Evolutionary conservation across 2,113 vertebrate genomes (phyloP).

Genomic region (Leptobrachium ailaonicum): DNA sequence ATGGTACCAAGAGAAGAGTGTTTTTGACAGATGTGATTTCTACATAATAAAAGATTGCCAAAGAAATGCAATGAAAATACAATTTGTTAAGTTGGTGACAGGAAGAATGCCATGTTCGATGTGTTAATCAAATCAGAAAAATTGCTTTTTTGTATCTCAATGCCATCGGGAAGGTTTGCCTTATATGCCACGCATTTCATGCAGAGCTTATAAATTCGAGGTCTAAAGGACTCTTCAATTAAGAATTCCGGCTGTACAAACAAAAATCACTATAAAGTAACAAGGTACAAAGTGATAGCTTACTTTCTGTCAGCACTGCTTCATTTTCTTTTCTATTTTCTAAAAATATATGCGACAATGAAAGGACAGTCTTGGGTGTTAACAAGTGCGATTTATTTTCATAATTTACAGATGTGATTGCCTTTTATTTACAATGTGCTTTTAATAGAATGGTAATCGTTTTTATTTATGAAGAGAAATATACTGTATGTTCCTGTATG

Average conservation of each 20-base stretch:
- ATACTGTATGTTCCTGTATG: too few relatives aligned
- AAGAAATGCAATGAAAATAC: slow-evolving; percentile 48
- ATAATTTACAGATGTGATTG: too few relatives aligned
- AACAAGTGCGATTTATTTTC: too few relatives aligned
- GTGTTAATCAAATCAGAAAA: slow-evolving; percentile 49
- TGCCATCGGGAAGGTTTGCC: slow-evolving; percentile 38
- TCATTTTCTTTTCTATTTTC: too few relatives aligned
- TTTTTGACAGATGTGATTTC: slow-evolving; percentile 47
- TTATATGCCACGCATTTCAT: slow-evolving; percentile 29
- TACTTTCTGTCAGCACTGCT: too few relatives aligned
- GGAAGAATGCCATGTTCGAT: slow-evolving; percentile 46
- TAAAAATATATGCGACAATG: too few relatives aligned
- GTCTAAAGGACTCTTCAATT: slow-evolving; percentile 36
- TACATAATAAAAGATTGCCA: slow-evolving; percentile 49
- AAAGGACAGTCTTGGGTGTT: too few relatives aligned
- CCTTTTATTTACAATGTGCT: too few relatives aligned
- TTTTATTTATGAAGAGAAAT: too few relatives aligned
- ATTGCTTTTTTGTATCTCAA: slow-evolving; percentile 47
- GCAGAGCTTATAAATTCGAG: slow-evolving; percentile 19
- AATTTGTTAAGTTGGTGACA: slow-evolving; percentile 46
- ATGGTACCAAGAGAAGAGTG: slow-evolving; percentile 34
- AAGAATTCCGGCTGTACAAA: background rate
- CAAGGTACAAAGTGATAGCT: too few relatives aligned
- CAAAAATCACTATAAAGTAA: background rate
- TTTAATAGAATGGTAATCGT: too few relatives aligned